Evolutionary conservation across 2,113 vertebrate species (phyloP).

Genomic region (Corythornis madagascariensis): DNA sequence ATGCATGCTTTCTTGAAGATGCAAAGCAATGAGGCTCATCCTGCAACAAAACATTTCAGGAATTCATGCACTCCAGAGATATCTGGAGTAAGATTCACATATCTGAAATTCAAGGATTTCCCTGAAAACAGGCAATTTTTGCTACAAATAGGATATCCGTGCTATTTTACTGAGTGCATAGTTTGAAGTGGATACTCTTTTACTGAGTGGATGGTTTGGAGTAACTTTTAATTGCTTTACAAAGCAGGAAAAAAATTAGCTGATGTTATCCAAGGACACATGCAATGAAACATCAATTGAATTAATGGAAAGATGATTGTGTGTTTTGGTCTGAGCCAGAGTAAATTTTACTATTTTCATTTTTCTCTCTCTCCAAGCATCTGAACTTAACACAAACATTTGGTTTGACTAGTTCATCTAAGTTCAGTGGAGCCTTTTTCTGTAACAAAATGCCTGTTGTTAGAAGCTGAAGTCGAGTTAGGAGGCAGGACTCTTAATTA

Average conservation of each 20-base stretch:
- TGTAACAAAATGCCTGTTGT: neutral
- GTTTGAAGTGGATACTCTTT: neutral
- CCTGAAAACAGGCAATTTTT: neutral
- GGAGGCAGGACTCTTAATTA: neutral
- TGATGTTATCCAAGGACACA: conserved; percentile 13
- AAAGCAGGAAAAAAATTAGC: neutral
- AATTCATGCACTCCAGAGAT: neutral
- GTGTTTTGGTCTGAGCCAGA: neutral
- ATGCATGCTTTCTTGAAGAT: conserved; percentile 17
- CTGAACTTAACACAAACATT: conserved; percentile 17
- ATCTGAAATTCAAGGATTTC: neutral
- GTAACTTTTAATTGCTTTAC: neutral
- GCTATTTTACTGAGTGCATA: neutral
- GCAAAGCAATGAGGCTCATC: neutral
- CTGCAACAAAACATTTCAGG: neutral
- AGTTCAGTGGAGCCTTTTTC: neutral
- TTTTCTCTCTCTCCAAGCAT: conserved; percentile 21
- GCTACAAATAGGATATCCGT: neutral
- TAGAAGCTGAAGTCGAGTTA: neutral
- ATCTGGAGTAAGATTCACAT: neutral
- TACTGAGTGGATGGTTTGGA: neutral
- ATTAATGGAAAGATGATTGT: neutral
- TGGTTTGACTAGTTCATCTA: neutral
- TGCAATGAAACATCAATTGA: neutral
- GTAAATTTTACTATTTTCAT: neutral